These are phyloP conservation scores for Neogobius melanostomus DNA, from an alignment of 2,113 vertebrate species.

Conservation along the genomic window DNA sequence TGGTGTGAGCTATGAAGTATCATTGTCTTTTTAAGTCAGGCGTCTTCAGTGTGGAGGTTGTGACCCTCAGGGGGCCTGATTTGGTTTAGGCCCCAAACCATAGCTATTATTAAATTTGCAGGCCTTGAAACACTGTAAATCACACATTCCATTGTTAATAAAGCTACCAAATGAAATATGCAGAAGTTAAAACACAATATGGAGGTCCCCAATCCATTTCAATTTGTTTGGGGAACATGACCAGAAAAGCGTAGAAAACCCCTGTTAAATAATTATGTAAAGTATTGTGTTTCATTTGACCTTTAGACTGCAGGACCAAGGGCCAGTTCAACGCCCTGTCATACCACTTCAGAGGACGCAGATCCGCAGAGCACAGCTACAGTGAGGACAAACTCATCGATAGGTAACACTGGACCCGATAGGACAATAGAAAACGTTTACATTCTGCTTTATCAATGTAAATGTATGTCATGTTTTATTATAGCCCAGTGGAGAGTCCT, in stretches of 20 bases:
- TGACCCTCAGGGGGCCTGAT: too few relatives aligned
- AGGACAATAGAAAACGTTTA: neutral
- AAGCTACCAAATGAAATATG: too few relatives aligned
- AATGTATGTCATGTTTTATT: conserved; percentile 28
- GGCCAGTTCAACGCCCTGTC: conserved; percentile 96
- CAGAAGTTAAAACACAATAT: too few relatives aligned
- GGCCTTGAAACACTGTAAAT: too few relatives aligned
- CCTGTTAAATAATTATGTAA: conserved; percentile 1
- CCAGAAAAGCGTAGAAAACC: too few relatives aligned
- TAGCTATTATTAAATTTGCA: too few relatives aligned
- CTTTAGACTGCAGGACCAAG: conserved; percentile 91
- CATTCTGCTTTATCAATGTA: neutral
- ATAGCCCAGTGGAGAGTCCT: conserved; percentile 65
- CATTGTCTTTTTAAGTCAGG: too few relatives aligned
- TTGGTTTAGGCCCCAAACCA: too few relatives aligned
- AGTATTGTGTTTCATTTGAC: conserved; percentile 12
- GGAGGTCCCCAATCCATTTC: too few relatives aligned
- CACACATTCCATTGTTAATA: too few relatives aligned
- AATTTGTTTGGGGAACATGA: too few relatives aligned
- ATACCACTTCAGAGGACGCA: conserved; percentile 89
- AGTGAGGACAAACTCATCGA: conserved; percentile 66
- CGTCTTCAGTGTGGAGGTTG: too few relatives aligned
- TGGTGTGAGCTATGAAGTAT: neutral
- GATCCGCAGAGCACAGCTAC: conserved; percentile 91
- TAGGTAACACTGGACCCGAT: conserved; percentile 47